Evolutionary conservation across 2,888 invertebrate genomes (phyloP), one percentile per base, ranked within the genome.

Genomic region (Archips xylosteana): DNA sequence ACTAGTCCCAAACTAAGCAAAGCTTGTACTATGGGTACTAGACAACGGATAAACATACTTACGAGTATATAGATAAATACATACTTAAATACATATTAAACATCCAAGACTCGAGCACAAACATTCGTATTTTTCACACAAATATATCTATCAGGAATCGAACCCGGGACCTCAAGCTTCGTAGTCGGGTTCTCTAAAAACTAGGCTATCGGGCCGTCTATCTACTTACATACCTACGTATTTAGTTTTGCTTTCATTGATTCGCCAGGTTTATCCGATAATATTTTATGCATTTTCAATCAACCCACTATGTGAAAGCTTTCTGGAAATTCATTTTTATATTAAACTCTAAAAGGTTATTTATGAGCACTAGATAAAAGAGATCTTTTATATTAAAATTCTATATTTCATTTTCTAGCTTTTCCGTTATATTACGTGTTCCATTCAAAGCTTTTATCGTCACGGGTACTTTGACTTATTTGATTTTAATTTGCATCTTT

Each of bases 241-340:
- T 5, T 45, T 49, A 49, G 0, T n/a, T 49, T 3, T n/a, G 49
- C 49, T 54, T 8, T 54, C 23, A 54, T 54, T 57, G 57, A 32
- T 57, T 57, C 57, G 12, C 57, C 12, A 57, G 57, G 10, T 57
- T 57, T 10, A 32, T 8, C 57, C 64, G 64, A 34, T 49, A 64
- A 64, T 64, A 45, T 65, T 65, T 65, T 51, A 65, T 51, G 65
- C 15, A 65, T 65, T 51, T 36, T 36, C 49, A n/a, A 51, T 65
- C 49, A 51, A 34, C 51, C 65, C 57, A 57, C 57, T 65, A 9
- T 62, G n/a, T 65, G 65, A 65, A 65, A 65, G 65, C 65, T 65
- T 65, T 51, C 36, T 36, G 65, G 34, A 15, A 51, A 65, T 65
- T 36, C 65, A 65, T 51, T 67, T 67, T 57, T 57, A 67, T 23